Percentiles rank a stretch among this genome's conserved stretches.
phyloP scores from a whole-genome alignment of 2,888 invertebrate genomes.

The Itoplectis maculator region DNA sequence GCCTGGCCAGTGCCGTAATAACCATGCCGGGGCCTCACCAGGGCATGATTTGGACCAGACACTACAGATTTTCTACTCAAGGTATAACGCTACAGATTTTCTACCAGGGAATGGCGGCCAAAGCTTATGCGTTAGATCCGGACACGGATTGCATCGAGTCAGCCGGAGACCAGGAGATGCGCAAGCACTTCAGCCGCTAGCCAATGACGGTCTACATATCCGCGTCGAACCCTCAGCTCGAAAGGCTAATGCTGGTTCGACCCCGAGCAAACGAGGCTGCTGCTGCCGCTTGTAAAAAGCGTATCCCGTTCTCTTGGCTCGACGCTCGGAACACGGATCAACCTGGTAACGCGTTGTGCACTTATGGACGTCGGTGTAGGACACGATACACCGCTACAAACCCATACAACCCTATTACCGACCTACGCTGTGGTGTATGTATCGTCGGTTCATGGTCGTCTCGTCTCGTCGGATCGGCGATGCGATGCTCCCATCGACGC shows the following conservation, averaged over 20 bases:
- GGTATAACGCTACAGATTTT: no score
- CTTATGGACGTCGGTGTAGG: background rate
- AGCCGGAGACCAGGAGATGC: slow-evolving; percentile 26
- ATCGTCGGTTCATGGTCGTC: slow-evolving; percentile 27
- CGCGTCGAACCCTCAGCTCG: slow-evolving; percentile 53
- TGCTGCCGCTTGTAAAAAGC: slow-evolving; percentile 57
- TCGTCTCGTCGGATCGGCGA: slow-evolving; percentile 22
- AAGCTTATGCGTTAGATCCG: slow-evolving; percentile 37
- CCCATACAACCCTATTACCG: no score
- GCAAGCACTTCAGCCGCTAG: slow-evolving; percentile 35
- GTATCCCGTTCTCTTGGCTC: slow-evolving; percentile 54
- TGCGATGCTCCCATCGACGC: slow-evolving; percentile 27
- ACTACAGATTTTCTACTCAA: no score
- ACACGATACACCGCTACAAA: no score
- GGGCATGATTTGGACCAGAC: no score
- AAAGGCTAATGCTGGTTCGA: slow-evolving; percentile 54
- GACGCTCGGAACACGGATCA: background rate
- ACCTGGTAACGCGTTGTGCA: slow-evolving; percentile 5
- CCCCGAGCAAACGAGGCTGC: slow-evolving; percentile 60
- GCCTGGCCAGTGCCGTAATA: no score
- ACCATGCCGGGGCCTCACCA: no score
- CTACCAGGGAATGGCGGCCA: no score
- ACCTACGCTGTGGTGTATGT: background rate
- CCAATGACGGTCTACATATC: slow-evolving; percentile 59
- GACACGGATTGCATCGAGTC: slow-evolving; percentile 39